Base-by-base conservation (phyloP, 92 coral and sea anemone species). In the Paragorgia papillata region DNA sequence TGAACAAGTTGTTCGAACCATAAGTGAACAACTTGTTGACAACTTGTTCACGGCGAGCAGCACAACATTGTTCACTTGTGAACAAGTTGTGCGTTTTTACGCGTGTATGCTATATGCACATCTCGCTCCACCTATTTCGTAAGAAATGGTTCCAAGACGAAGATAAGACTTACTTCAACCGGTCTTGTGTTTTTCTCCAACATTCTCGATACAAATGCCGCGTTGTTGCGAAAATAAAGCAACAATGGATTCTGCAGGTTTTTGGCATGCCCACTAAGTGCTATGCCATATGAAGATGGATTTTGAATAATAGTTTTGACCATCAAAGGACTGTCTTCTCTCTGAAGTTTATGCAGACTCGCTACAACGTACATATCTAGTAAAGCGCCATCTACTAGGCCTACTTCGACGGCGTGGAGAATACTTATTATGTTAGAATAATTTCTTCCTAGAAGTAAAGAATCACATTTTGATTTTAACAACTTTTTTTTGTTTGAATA, bases 341-440 rank as follows among this genome's bases (percentile, higher is more conserved):
- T 20, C 10, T 40, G 55, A 1, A 66, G 30, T 43, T 39, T 30
- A 40, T 53, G 73, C 5, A 30, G 14, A 10, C 54, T 43, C 10
- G 73, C 73, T 15, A 29, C 55, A 28, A 66, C 73, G n/a, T 66
- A 66, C 73, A 66, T 66, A 43, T 66, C 73, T 30, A 66, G 33
- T 26, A 66, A 43, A 35, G 73, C 73, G 0, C 73, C 73, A 4
- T 66, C 56, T 20, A 66, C 73, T 18, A 27, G 22, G 29, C 73
- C 73, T 0, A 39, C 73, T 66, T 66, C 21, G 7, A 66, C 73
- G 27, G 73, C 73, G 34, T 66, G 54, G 14, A 66, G 29, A 12
- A 39, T 48, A 14, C 48, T 39, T 34, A 43, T 21, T 40, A 66
- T 66, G 56, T 39, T 34, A 10, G 73, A 66, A 43, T 2, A 66